These are phyloP conservation scores for Chondrilla cf. caribensis DNA, from an alignment of 37 sponge, comb jelly and placozoan genomes.

Conservation along the genomic window DNA sequence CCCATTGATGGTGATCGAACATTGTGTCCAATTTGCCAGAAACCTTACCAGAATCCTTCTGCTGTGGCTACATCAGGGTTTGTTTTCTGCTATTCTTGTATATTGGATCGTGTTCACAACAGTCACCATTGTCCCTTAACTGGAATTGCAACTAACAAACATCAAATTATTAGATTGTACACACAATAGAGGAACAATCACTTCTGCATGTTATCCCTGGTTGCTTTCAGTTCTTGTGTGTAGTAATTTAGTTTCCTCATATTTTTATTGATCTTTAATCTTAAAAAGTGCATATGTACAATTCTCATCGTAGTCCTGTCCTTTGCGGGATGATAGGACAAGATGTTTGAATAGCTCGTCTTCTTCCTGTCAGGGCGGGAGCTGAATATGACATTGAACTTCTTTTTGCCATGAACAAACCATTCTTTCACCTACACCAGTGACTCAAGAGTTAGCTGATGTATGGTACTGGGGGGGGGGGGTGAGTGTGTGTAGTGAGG, in stretches of 20 bases:
- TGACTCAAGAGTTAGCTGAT: no score
- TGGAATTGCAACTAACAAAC: constrained; percentile 29
- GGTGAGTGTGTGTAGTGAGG: no score
- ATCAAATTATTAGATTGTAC: constrained; percentile 49
- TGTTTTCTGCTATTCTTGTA: constrained; percentile 70
- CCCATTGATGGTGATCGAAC: no score
- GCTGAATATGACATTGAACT: no score
- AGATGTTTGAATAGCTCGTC: no score
- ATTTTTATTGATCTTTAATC: background rate
- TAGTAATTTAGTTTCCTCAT: background rate
- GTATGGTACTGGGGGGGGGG: no score
- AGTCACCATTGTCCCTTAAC: constrained; percentile 55
- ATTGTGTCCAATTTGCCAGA: constrained; percentile 26
- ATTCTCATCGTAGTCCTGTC: background rate
- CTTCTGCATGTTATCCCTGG: background rate
- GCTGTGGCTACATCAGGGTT: constrained; percentile 35
- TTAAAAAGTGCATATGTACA: background rate
- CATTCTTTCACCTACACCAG: background rate
- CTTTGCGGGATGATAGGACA: background rate
- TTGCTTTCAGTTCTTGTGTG: background rate
- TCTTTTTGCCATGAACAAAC: constrained; percentile 11
- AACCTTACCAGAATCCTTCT: constrained; percentile 4
- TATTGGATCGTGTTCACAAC: constrained; percentile 24
- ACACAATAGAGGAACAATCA: background rate
- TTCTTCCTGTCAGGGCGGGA: no score